These are phyloP conservation scores for Oreochromis grahami DNA, from an alignment of 2,797 vertebrate genomes.

Conservation along the genomic window DNA sequence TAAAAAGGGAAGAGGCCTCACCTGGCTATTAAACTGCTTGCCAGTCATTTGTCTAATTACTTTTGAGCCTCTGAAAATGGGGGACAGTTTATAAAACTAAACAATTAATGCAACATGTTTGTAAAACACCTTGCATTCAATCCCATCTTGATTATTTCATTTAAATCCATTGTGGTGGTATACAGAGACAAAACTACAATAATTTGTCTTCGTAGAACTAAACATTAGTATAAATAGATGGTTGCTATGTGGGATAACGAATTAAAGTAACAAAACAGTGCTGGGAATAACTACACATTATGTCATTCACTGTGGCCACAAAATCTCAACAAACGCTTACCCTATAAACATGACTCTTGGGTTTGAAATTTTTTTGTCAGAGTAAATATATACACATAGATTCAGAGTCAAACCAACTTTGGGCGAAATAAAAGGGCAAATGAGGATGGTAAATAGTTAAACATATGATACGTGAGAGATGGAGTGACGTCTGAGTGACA, in stretches of 20 bases:
- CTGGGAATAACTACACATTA: not conserved
- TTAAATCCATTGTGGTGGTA: not conserved
- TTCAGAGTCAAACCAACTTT: not conserved
- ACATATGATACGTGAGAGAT: not conserved
- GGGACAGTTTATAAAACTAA: not conserved
- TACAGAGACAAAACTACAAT: not conserved
- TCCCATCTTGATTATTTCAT: not conserved
- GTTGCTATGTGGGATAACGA: not conserved
- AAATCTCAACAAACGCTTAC: not conserved
- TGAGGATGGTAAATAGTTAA: not conserved
- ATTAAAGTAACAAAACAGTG: not conserved
- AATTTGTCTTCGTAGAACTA: not conserved
- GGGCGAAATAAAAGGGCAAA: not conserved
- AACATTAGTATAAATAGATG: not conserved
- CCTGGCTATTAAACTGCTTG: not conserved
- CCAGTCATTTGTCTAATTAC: not conserved
- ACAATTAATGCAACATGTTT: not conserved
- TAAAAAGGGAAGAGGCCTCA: not conserved
- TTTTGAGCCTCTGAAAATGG: not conserved
- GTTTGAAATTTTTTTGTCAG: rapidly evolving
- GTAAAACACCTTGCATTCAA: not conserved
- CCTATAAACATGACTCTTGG: not conserved
- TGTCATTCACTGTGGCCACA: not conserved
- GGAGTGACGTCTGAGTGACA: not conserved
- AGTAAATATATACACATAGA: not conserved